Evolutionary conservation across 2,888 invertebrate genomes (phyloP).

Genomic region (Pollenia labialis): DNA sequence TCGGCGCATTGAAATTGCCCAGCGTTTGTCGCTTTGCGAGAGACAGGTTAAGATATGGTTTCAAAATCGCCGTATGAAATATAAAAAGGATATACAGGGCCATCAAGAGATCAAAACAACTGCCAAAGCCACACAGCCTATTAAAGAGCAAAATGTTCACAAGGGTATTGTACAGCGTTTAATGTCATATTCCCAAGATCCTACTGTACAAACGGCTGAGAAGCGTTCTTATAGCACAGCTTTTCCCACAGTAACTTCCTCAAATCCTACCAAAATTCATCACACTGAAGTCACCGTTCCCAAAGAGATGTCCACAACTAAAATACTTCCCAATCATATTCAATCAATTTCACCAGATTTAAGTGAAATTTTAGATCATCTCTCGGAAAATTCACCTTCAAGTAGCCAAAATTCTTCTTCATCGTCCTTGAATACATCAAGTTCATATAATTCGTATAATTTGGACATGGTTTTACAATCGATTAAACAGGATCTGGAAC

Average conservation of each 20-base stretch:
- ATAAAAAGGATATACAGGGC: slow-evolving; percentile 84
- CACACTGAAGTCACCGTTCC: neutral
- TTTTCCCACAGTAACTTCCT: neutral
- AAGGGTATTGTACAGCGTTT: slow-evolving; percentile 74
- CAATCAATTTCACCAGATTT: slow-evolving; percentile 60
- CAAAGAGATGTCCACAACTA: neutral
- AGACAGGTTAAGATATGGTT: slow-evolving; percentile 95
- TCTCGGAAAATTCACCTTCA: slow-evolving; percentile 50
- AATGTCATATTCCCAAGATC: slow-evolving; percentile 81
- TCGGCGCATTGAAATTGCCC: slow-evolving; percentile 97
- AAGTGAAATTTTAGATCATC: slow-evolving; percentile 66
- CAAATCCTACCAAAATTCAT: neutral
- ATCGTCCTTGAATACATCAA: slow-evolving; percentile 18
- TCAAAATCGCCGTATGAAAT: slow-evolving; percentile 92
- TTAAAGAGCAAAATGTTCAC: slow-evolving; percentile 77
- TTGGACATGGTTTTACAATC: slow-evolving; percentile 64
- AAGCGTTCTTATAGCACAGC: slow-evolving; percentile 28
- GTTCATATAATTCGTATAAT: slow-evolving; percentile 22
- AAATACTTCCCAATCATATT: neutral
- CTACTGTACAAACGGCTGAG: slow-evolving; percentile 69
- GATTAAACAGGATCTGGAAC: slow-evolving; percentile 62
- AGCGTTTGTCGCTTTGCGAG: slow-evolving; percentile 94
- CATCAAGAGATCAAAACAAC: slow-evolving; percentile 10
- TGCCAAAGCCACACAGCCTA: slow-evolving; percentile 21
- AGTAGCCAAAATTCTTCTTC: slow-evolving; percentile 41